Conservation (phyloP, 2,888 invertebrate genomes). For the Deilephila porcellus region DNA sequence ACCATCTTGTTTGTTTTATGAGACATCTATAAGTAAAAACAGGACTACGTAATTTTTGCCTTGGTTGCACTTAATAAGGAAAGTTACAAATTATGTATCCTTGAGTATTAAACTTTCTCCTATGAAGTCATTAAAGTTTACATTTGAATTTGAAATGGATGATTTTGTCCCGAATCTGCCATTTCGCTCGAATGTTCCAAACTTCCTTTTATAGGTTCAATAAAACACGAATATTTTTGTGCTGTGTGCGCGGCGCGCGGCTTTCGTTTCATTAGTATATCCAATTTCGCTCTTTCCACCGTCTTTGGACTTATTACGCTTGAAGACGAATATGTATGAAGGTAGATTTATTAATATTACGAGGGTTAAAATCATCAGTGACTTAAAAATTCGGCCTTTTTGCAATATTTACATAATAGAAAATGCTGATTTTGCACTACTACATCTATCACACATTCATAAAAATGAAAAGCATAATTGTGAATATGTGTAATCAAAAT, state of each 20-base stretch:
- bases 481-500: no score
- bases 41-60: not conserved
- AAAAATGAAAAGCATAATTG: no score
- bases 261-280: constrained; percentile 61
- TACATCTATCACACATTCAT: no score
- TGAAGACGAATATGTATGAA: constrained; percentile 8
- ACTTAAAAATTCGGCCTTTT: not conserved
- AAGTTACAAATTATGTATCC: constrained; percentile 32
- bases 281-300: constrained; percentile 57
- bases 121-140: constrained; percentile 40
- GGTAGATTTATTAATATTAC: not conserved
- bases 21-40: not conserved
- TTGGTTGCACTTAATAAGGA: constrained; percentile 27
- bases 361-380: not conserved
- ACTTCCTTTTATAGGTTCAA: constrained; percentile 51
- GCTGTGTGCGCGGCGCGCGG: constrained; percentile 41
- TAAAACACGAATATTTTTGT: constrained; percentile 61
- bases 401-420: not conserved
- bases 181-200: constrained; percentile 45
- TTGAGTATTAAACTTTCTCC: constrained; percentile 28
- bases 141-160: constrained; percentile 37
- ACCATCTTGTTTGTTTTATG: not conserved
- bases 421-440: no score
- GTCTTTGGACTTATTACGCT: constrained; percentile 63
- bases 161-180: constrained; percentile 29